Percentiles rank a stretch among this genome's conserved stretches.
Conservation (phyloP, 2,797 vertebrate species). For the Anas flavirostris region DNA sequence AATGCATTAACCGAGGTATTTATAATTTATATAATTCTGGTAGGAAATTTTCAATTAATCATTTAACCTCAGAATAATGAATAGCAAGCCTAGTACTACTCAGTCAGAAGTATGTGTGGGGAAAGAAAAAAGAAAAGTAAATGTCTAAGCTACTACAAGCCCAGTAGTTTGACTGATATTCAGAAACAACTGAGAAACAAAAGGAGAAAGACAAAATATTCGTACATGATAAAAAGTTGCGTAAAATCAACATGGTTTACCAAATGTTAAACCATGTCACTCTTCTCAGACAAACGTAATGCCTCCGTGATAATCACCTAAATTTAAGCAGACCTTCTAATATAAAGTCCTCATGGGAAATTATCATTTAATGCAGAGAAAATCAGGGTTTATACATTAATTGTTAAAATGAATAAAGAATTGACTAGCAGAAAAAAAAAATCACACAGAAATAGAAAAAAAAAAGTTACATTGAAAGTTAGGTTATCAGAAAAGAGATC, state of each 20-base stretch:
- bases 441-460: neutral
- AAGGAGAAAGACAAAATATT: neutral
- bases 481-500: neutral
- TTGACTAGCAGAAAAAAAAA: neutral
- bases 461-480: accelerated
- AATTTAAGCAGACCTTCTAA: neutral
- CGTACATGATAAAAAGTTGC: neutral
- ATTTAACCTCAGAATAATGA: neutral
- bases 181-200: neutral
- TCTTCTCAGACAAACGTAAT: neutral
- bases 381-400: neutral
- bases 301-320: neutral
- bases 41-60: neutral
- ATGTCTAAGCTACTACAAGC: neutral
- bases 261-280: neutral
- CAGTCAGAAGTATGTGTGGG: accelerated
- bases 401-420: neutral
- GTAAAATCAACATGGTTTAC: neutral
- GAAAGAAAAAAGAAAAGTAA: neutral
- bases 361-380: neutral
- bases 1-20: neutral
- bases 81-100: neutral
- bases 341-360: neutral
- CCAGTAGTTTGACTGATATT: neutral
- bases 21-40: neutral